Evolutionary conservation across 2,888 invertebrate genomes (phyloP).

Genomic region (Cremastinae sp.): DNA sequence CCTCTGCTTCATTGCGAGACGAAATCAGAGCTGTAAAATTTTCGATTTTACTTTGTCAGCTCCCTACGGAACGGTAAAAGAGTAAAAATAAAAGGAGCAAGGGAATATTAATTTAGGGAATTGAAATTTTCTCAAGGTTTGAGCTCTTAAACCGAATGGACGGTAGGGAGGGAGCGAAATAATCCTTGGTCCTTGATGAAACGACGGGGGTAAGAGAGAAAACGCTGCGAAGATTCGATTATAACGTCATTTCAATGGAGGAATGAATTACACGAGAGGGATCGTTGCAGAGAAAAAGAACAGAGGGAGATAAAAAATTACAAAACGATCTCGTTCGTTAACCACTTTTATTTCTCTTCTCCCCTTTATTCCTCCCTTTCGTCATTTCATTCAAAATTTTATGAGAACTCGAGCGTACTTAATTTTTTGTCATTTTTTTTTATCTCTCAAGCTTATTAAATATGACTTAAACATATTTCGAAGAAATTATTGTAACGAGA

Average conservation of each 20-base stretch:
- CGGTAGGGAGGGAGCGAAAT: neutral
- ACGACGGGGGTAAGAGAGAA: slow-evolving; percentile 47
- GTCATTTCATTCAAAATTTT: too few species aligned
- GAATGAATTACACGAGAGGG: slow-evolving; percentile 54
- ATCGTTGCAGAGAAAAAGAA: neutral
- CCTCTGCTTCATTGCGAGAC: too few species aligned
- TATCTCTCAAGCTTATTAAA: too few species aligned
- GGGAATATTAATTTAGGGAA: slow-evolving; percentile 53
- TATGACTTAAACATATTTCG: too few species aligned
- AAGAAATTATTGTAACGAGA: too few species aligned
- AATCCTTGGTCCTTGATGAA: neutral
- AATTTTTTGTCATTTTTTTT: neutral
- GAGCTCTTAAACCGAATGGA: slow-evolving; percentile 22
- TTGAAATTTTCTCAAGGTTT: slow-evolving; percentile 48
- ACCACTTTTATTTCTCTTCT: slow-evolving; percentile 55
- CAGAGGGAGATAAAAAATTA: slow-evolving; percentile 31
- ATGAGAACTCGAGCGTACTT: too few species aligned
- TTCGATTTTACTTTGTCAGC: slow-evolving; percentile 51
- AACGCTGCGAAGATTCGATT: slow-evolving; percentile 53
- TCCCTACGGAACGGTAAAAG: slow-evolving; percentile 4
- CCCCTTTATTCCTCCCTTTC: neutral
- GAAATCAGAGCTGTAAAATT: slow-evolving; percentile 1
- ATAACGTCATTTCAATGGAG: slow-evolving; percentile 57
- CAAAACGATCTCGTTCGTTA: slow-evolving; percentile 46
- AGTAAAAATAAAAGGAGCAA: slow-evolving; percentile 2